phyloP scores from a whole-genome alignment of 2,113 vertebrate species.

The Pampusana beccarii region DNA sequence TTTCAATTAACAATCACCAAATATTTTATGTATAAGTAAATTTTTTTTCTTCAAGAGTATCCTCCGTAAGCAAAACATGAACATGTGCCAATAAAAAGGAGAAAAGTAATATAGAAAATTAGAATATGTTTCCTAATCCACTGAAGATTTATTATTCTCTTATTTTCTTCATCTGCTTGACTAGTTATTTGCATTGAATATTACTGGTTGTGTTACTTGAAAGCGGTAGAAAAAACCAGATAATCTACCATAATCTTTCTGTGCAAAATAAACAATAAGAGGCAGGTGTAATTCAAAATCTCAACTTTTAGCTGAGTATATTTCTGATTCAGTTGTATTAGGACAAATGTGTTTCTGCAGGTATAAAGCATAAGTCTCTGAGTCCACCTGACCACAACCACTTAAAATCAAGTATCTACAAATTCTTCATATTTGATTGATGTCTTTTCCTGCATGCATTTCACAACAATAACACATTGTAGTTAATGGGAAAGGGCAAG shows the following conservation, averaged over 20 bases:
- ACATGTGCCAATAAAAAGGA: neutral
- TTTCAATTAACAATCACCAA: neutral
- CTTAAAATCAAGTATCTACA: neutral
- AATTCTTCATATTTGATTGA: neutral
- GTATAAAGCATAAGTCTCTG: neutral
- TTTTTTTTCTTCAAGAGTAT: neutral
- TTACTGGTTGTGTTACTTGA: neutral
- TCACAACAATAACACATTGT: neutral
- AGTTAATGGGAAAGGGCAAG: neutral
- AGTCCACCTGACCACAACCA: neutral
- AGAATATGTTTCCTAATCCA: neutral
- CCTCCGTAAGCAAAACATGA: neutral
- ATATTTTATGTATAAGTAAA: neutral
- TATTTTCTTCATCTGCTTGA: neutral
- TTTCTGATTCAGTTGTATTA: neutral
- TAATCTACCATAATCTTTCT: neutral
- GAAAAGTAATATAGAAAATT: neutral
- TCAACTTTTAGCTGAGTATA: neutral
- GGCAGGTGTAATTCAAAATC: neutral
- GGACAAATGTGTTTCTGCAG: neutral
- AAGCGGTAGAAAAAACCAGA: neutral
- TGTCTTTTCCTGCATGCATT: neutral
- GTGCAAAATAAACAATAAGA: neutral
- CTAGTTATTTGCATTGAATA: neutral
- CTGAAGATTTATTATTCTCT: neutral